Percentiles rank a stretch among this genome's conserved stretches.
Evolutionary conservation across 1,140 invertebrate genomes (phyloP).

Genomic region (Drosophila asahinai): DNA sequence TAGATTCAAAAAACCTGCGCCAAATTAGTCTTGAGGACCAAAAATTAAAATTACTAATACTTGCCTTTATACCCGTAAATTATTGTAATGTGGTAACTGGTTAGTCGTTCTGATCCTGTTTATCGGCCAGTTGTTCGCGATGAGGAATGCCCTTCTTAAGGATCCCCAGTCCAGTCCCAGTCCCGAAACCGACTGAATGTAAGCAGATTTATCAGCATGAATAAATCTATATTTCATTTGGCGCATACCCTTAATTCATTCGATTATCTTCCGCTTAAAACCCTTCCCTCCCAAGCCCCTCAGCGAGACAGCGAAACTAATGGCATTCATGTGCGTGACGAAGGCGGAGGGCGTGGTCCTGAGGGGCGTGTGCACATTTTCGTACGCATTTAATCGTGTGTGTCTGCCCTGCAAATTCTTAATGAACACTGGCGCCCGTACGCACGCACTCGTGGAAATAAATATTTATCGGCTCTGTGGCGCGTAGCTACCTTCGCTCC

Average conservation of each 20-base stretch:
- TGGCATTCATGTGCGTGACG: constrained; percentile 64
- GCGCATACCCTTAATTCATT: constrained; percentile 69
- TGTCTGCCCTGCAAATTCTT: constrained; percentile 71
- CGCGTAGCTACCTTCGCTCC: constrained; percentile 47
- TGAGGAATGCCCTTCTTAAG: constrained; percentile 9
- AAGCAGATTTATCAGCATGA: constrained; percentile 60
- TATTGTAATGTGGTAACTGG: too few species aligned
- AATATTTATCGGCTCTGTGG: constrained; percentile 72
- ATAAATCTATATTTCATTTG: constrained; percentile 70
- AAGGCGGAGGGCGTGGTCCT: constrained; percentile 8
- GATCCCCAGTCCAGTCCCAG: not conserved
- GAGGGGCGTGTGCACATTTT: constrained; percentile 56
- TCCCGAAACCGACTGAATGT: not conserved
- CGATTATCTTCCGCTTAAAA: constrained; percentile 60
- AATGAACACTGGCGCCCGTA: constrained; percentile 62
- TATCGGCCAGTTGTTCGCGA: not conserved
- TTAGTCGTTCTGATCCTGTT: not conserved
- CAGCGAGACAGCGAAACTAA: constrained; percentile 47
- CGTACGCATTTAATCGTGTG: constrained; percentile 72
- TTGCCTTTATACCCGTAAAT: too few species aligned
- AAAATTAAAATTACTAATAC: too few species aligned
- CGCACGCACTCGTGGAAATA: constrained; percentile 56
- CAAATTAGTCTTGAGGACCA: too few species aligned
- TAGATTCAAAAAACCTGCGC: too few species aligned
- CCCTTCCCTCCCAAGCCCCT: not conserved